phyloP scores from a whole-genome alignment of 2,113 vertebrate species.

The Trochalopteron elliotii region DNA sequence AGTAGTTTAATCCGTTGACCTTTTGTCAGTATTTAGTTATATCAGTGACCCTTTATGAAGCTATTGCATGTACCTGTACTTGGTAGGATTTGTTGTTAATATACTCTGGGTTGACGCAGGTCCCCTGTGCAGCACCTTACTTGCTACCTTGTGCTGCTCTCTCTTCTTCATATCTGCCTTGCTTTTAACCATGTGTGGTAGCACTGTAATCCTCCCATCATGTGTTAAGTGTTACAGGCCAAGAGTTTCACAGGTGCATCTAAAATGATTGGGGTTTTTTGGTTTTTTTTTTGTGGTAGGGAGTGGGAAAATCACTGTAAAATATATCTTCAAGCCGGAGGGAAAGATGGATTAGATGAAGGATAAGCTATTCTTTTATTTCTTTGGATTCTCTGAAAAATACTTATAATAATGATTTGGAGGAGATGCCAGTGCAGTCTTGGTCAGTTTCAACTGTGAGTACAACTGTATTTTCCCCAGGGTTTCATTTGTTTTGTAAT shows the following conservation, averaged over 20 bases:
- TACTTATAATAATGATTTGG: not conserved
- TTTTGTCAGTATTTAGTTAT: not conserved
- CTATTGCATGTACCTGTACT: rapidly evolving
- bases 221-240: not conserved
- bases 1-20: not conserved
- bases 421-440: not conserved
- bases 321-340: not conserved
- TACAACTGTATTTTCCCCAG: not conserved
- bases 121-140: not conserved
- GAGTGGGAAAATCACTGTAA: not conserved
- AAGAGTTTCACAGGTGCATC: not conserved
- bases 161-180: not conserved
- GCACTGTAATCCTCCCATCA: not conserved
- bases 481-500: not conserved
- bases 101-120: not conserved
- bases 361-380: not conserved
- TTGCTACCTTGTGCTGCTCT: not conserved
- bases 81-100: not conserved
- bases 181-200: not conserved
- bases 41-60: not conserved
- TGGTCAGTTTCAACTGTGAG: not conserved
- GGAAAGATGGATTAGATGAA: not conserved
- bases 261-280: not conserved
- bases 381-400: not conserved
- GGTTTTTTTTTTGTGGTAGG: not conserved